phyloP scores from a whole-genome alignment of 2,113 vertebrate species.

The Canis aureus region DNA sequence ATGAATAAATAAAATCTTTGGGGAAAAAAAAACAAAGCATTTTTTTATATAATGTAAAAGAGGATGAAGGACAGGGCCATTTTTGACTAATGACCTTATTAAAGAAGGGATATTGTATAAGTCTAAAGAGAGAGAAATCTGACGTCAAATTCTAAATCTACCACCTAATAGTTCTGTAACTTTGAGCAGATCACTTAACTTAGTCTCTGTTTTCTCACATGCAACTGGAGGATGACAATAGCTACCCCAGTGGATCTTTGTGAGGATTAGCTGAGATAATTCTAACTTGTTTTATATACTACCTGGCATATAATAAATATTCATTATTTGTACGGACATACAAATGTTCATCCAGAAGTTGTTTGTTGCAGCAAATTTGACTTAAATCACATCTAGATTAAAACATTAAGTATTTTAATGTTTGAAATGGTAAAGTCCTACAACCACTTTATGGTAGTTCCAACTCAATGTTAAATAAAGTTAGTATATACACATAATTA shows the following conservation, averaged over 20 bases:
- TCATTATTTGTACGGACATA: background rate
- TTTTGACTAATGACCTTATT: background rate
- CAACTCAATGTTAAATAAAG: background rate
- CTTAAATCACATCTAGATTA: background rate
- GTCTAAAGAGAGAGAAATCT: background rate
- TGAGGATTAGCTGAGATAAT: background rate
- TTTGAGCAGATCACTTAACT: background rate
- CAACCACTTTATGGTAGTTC: background rate
- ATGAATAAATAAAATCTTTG: no score
- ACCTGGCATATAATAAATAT: background rate
- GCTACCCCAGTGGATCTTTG: background rate
- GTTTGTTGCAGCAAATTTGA: background rate
- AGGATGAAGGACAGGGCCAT: background rate
- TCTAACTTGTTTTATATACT: background rate
- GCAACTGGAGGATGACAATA: background rate
- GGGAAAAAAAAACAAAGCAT: no score
- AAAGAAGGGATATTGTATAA: background rate
- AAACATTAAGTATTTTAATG: background rate
- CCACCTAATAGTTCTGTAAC: background rate
- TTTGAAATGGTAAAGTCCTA: background rate
- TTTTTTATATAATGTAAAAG: background rate
- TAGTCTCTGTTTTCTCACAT: background rate
- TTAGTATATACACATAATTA: constrained; percentile 60
- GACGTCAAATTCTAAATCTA: background rate
- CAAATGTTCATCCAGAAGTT: background rate